Percentiles rank a stretch among this genome's conserved stretches.
Conservation (phyloP, 2,113 vertebrate genomes). For the Phocoena phocoena region DNA sequence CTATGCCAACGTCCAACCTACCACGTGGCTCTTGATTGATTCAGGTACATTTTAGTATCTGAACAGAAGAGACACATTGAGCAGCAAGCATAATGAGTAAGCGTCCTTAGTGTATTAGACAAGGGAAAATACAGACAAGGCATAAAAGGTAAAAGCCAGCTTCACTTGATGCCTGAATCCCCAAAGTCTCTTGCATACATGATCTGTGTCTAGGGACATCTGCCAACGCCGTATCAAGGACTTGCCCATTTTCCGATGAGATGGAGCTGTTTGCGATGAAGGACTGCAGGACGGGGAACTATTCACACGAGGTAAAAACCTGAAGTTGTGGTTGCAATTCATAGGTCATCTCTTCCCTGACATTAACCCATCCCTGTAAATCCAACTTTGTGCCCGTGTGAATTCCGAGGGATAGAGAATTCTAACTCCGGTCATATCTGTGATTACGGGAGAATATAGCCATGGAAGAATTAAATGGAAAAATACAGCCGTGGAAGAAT, state of each 20-base stretch:
- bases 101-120: conserved; percentile 77
- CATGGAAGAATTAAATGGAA: not conserved
- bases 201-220: not conserved
- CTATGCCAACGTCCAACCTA: not conserved
- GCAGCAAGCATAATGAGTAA: conserved; percentile 41
- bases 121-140: conserved; percentile 57
- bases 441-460: not conserved
- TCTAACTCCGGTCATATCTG: not conserved
- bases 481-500: not conserved
- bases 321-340: not conserved
- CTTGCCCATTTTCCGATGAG: not conserved
- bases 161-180: not conserved
- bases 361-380: not conserved
- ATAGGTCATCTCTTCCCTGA: not conserved
- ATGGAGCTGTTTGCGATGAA: not conserved
- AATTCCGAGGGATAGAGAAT: not conserved
- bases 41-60: conserved; percentile 55
- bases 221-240: not conserved
- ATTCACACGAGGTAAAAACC: not conserved
- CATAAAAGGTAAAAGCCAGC: conserved; percentile 25
- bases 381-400: not conserved
- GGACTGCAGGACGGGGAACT: not conserved
- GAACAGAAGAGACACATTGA: conserved; percentile 61
- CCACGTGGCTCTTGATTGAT: conserved; percentile 52
- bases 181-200: conserved; percentile 47